Conservation (phyloP, 2,888 invertebrate species). For the Mesochorus sp. region DNA sequence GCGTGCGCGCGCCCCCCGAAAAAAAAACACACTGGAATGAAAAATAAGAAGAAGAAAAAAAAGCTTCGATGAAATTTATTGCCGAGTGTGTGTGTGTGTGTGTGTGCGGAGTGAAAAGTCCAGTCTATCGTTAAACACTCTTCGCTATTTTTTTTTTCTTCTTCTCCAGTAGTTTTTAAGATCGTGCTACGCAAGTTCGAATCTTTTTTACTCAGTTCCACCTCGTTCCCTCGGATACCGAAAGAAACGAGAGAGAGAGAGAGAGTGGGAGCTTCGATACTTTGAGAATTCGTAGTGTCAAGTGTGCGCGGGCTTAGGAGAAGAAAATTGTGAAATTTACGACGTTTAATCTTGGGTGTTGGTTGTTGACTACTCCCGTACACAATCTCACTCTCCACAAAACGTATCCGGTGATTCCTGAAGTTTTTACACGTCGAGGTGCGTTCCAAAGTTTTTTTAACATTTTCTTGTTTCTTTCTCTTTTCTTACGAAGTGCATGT, state of each 20-base stretch:
- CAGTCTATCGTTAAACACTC: constrained; percentile 2
- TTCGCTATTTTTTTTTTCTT: background rate
- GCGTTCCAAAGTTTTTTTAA: constrained; percentile 1
- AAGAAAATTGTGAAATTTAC: constrained; percentile 37
- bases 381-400: too few species aligned
- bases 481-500: too few species aligned
- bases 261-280: too few species aligned
- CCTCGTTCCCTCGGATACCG: constrained; percentile 4
- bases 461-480: too few species aligned
- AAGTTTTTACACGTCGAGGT: constrained; percentile 15
- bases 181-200: too few species aligned
- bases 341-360: constrained; percentile 25
- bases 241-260: background rate
- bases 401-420: background rate
- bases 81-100: constrained; percentile 36
- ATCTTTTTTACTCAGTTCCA: constrained; percentile 1
- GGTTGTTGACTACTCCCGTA: too few species aligned
- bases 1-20: constrained; percentile 52
- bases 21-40: constrained; percentile 30
- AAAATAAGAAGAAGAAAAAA: constrained; percentile 33
- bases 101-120: constrained; percentile 36
- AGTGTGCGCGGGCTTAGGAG: constrained; percentile 7
- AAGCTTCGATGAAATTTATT: constrained; percentile 44
- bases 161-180: too few species aligned
- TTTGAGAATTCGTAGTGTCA: constrained; percentile 32